A percentile compares a stretch with the other conserved stretches of the same genome.
Conservation (phyloP, 2,113 vertebrate genomes). For the Microcebus jonahi region DNA sequence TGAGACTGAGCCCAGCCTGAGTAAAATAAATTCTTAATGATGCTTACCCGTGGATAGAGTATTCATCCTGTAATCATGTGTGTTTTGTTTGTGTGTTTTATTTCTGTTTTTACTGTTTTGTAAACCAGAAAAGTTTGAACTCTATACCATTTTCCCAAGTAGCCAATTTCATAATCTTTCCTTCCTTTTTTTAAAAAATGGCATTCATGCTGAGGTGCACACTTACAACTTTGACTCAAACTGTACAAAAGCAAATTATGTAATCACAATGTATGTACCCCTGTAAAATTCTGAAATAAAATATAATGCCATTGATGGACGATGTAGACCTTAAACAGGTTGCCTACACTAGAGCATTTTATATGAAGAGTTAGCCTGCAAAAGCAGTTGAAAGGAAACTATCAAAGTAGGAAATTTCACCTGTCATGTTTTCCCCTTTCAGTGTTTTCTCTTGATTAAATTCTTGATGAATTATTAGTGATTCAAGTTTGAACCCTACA, state of each 20-base stretch:
- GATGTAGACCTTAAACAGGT: background rate
- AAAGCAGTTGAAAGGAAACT: constrained; percentile 32
- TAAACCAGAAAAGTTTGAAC: constrained; percentile 17
- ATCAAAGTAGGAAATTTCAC: background rate
- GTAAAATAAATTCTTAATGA: constrained; percentile 36
- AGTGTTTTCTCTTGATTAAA: background rate
- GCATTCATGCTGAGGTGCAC: background rate
- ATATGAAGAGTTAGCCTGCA: background rate
- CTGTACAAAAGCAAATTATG: too few relatives aligned
- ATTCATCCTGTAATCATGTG: background rate
- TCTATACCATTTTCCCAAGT: background rate
- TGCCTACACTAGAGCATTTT: background rate
- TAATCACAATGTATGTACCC: too few relatives aligned
- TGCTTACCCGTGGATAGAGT: background rate
- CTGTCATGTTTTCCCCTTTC: background rate
- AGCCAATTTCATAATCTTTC: background rate
- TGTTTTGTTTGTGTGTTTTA: constrained; percentile 24
- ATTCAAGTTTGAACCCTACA: background rate
- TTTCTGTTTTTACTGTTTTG: background rate
- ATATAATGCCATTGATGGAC: background rate
- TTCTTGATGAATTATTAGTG: background rate
- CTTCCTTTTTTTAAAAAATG: constrained; percentile 33
- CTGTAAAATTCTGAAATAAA: too few relatives aligned
- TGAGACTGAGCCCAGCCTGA: background rate
- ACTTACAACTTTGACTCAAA: too few relatives aligned